Conservation (phyloP, 2,888 invertebrate genomes). For the Dendrolimus pini region DNA sequence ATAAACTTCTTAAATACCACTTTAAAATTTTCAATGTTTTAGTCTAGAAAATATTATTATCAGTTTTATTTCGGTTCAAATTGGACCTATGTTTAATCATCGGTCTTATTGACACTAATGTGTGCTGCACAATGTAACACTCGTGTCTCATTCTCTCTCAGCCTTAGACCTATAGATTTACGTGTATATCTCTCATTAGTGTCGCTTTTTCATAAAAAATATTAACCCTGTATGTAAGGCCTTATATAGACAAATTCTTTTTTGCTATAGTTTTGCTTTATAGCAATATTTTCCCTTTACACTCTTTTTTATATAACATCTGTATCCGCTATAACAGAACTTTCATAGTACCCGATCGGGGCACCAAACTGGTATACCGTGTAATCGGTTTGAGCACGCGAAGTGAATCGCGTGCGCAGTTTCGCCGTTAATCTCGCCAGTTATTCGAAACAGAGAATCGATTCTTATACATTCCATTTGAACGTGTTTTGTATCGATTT, state of each 20-base stretch:
- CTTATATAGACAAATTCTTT: too few species aligned
- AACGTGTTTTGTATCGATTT: not conserved
- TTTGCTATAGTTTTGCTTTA: too few species aligned
- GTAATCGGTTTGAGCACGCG: not conserved
- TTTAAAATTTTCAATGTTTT: too few species aligned
- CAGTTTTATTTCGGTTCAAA: too few species aligned
- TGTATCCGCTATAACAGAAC: not conserved
- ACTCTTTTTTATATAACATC: not conserved
- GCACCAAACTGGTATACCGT: not conserved
- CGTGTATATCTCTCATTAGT: not conserved
- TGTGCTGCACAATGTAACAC: too few species aligned
- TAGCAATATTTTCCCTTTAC: too few species aligned
- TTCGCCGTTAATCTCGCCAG: not conserved
- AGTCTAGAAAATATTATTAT: too few species aligned
- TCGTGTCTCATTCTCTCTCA: too few species aligned
- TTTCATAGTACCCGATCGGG: not conserved
- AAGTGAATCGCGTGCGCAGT: not conserved
- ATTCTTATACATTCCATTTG: not conserved
- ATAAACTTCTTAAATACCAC: too few species aligned
- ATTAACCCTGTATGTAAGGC: conserved; percentile 4
- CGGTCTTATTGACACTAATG: too few species aligned
- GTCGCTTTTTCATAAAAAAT: conserved; percentile 2
- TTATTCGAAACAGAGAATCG: not conserved
- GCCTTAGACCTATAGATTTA: too few species aligned
- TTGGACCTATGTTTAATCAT: too few species aligned